These are phyloP conservation scores for Drosophila meridiana DNA, from an alignment of 2,888 invertebrate genomes.

Conservation along the genomic window DNA sequence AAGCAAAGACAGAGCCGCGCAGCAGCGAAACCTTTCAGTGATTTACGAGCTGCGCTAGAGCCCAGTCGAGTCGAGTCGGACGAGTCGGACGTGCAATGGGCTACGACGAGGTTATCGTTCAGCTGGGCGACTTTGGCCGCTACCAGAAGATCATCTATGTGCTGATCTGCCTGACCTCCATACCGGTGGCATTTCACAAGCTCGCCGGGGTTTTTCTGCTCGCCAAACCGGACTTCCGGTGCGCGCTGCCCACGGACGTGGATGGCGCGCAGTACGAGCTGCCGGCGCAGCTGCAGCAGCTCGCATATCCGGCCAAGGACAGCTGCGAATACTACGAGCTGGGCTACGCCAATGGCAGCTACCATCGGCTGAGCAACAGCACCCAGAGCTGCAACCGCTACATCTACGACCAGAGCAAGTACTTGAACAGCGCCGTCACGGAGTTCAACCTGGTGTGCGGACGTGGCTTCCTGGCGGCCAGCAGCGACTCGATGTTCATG, in stretches of 20 bases:
- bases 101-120: constrained; percentile 89
- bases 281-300: constrained; percentile 84
- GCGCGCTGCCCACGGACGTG: constrained; percentile 87
- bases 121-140: constrained; percentile 89
- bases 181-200: constrained; percentile 91
- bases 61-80: not conserved
- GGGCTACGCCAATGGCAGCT: constrained; percentile 75
- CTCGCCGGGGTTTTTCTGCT: constrained; percentile 90
- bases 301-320: constrained; percentile 86
- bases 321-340: constrained; percentile 86
- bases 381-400: constrained; percentile 86
- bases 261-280: constrained; percentile 84
- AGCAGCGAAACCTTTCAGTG: constrained; percentile 30
- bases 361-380: constrained; percentile 65
- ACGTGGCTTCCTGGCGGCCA: constrained; percentile 87
- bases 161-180: constrained; percentile 89
- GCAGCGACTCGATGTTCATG: constrained; percentile 88
- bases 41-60: constrained; percentile 17
- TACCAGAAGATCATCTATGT: constrained; percentile 90
- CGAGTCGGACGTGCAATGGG: constrained; percentile 86
- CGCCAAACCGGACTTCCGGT: constrained; percentile 89
- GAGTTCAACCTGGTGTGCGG: constrained; percentile 90
- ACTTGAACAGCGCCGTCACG: constrained; percentile 88
- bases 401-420: constrained; percentile 88
- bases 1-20: constrained; percentile 9